Evolutionary conservation across 1,140 invertebrate species (phyloP).

Genomic region (Pseudomyrmex flavicornis): DNA sequence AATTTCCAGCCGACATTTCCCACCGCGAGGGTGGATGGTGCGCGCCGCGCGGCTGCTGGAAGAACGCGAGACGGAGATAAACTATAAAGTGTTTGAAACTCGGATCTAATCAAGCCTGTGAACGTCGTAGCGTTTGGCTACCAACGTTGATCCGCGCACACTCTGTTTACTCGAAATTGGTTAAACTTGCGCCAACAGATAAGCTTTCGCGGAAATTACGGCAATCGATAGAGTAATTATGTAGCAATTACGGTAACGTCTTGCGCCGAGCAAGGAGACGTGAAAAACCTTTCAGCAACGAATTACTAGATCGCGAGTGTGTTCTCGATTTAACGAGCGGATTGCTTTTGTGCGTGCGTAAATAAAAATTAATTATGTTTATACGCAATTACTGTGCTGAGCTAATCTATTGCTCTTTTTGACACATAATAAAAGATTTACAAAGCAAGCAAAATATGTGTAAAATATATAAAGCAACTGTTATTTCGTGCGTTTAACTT

Average conservation of each 20-base stretch:
- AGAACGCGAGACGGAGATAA: constrained; percentile 16
- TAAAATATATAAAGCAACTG: not conserved
- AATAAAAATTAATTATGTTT: not conserved
- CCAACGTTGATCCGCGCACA: constrained; percentile 30
- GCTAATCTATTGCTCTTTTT: not conserved
- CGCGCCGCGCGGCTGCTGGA: not conserved
- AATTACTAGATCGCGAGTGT: not conserved
- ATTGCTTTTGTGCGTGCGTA: not conserved
- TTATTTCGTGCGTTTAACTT: not conserved
- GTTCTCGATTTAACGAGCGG: not conserved
- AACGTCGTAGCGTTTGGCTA: constrained; percentile 26
- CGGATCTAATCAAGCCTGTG: constrained; percentile 57
- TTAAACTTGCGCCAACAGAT: constrained; percentile 37
- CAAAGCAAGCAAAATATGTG: not conserved
- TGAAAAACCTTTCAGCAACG: not conserved
- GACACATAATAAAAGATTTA: no score
- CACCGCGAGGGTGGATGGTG: not conserved
- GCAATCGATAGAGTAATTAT: constrained; percentile 49
- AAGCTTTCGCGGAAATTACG: constrained; percentile 39
- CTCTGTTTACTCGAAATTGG: constrained; percentile 53
- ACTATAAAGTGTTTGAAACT: constrained; percentile 39
- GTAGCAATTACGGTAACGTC: constrained; percentile 22
- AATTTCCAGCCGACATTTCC: constrained; percentile 34
- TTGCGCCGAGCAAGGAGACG: not conserved
- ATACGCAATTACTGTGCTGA: not conserved